Base-by-base conservation (phyloP, 2,888 invertebrate genomes). In the Heteromyza rotundicornis region DNA sequence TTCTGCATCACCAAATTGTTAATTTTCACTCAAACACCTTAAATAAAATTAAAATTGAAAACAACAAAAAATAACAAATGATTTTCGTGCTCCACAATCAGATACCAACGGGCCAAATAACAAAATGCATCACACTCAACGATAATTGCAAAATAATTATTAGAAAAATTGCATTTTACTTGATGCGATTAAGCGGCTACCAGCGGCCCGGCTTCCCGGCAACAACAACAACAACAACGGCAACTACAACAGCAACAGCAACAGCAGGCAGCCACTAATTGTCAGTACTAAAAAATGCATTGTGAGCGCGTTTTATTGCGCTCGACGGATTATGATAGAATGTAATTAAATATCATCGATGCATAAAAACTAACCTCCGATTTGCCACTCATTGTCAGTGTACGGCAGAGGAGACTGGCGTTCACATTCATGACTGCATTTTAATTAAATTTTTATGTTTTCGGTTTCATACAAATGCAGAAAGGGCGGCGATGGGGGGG, bases 281-380 rank as follows among this genome's bases (percentile, higher is more conserved):
- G 64, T 61, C 44, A 64, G 50, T 59, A 51, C 60, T 59, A 60
- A 40, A 20, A 55, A 58, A 55, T 61, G 47, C 60, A 58, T 61
- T 70, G 68, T 60, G 62, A 70, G 67, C 66, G 60, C 65, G 64
- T 72, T 65, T 68, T 64, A 70, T 65, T 68, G 67, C 64, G 66
- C 67, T 69, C 67, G 66, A 68, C 68, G 66, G 68, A 65, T 67
- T 69, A 69, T 72, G 70, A 71, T 72, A 65, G 68, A 78, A 77
- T 72, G 70, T 68, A 79, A 78, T 79, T 76, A 78, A 77, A 74
- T 69, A 60, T 66, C 74, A 73, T 71, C 73, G 79, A 77, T 71
- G 79, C 76, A 79, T 74, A 71, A 70, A 70, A 70, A 68, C 57
- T 58, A 66, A 58, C 63, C 60, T 56, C n/a, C n/a, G n/a, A n/a